A percentile compares a stretch with the other conserved stretches of the same genome.
These are phyloP conservation scores for Ascidia mentula DNA, from an alignment of 23 tunicate species.

Conservation along the genomic window DNA sequence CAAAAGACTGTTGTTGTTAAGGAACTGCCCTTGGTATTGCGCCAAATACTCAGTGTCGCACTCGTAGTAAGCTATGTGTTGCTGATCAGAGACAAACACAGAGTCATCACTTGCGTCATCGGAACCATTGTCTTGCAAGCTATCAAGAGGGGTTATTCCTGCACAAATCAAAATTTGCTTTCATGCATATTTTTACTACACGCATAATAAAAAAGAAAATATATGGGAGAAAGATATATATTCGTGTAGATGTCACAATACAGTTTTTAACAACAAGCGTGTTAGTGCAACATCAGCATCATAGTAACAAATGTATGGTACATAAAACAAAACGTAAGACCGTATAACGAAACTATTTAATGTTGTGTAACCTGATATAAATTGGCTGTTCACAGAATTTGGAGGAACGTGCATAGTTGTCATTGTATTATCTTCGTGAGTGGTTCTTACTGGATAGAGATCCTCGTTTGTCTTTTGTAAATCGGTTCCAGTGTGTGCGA, in stretches of 20 bases:
- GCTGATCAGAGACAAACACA: slow-evolving; percentile 49
- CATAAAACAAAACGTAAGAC: no score
- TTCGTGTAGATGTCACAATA: no score
- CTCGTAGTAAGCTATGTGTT: slow-evolving; percentile 1
- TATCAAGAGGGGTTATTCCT: slow-evolving; percentile 80
- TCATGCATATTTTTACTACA: no score
- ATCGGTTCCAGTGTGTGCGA: slow-evolving; percentile 13
- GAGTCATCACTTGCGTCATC: slow-evolving; percentile 58
- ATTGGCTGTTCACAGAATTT: slow-evolving; percentile 88
- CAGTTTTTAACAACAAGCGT: no score
- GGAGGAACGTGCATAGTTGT: slow-evolving; percentile 78
- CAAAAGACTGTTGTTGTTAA: slow-evolving; percentile 57
- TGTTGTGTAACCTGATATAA: slow-evolving; percentile 93
- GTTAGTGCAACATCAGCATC: no score
- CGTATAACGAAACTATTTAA: no score
- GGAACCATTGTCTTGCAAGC: slow-evolving; percentile 27
- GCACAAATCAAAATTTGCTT: no score
- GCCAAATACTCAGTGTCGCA: slow-evolving; percentile 38
- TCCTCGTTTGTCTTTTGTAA: slow-evolving; percentile 24
- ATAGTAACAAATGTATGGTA: no score
- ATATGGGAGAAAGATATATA: no score
- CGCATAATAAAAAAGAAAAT: no score
- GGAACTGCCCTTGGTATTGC: slow-evolving; percentile 15
- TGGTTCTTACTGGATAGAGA: slow-evolving; percentile 12
- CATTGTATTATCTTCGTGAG: slow-evolving; percentile 32